These are phyloP conservation scores for Idaea straminata DNA, from an alignment of 2,888 invertebrate genomes.

Conservation along the genomic window DNA sequence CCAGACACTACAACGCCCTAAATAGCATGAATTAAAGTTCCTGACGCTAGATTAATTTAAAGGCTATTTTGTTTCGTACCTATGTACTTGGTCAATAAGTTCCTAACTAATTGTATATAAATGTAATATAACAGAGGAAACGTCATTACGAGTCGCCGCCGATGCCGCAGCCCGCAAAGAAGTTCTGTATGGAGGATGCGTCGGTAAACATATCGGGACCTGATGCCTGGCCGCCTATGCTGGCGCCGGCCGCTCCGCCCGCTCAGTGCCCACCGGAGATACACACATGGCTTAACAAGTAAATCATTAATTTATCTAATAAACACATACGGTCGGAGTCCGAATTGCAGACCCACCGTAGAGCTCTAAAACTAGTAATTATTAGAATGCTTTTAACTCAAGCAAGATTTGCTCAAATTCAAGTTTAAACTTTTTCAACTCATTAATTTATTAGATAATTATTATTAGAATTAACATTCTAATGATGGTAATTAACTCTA, in stretches of 20 bases:
- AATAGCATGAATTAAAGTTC: too few species aligned
- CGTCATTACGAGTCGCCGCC: conserved; percentile 60
- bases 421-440: too few species aligned
- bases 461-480: too few species aligned
- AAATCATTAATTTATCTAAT: conserved; percentile 9
- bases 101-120: conserved; percentile 6
- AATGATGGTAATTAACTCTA: too few species aligned
- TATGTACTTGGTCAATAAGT: not conserved
- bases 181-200: conserved; percentile 59
- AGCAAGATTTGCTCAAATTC: too few species aligned
- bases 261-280: conserved; percentile 56
- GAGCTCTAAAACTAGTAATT: too few species aligned
- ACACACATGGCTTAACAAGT: conserved; percentile 68
- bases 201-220: conserved; percentile 35
- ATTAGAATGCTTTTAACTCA: too few species aligned
- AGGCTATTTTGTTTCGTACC: conserved; percentile 13
- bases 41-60: not conserved
- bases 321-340: too few species aligned
- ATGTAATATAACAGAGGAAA: conserved; percentile 52
- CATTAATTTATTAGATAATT: too few species aligned
- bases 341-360: too few species aligned
- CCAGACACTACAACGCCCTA: too few species aligned
- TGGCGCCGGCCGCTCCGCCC: conserved; percentile 24
- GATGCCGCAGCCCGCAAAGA: conserved; percentile 58
- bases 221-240: conserved; percentile 36